A percentile compares a stretch with the other conserved stretches of the same genome.
phyloP scores from a whole-genome alignment of 2,113 vertebrate species.

The Polyodon spathula region DNA sequence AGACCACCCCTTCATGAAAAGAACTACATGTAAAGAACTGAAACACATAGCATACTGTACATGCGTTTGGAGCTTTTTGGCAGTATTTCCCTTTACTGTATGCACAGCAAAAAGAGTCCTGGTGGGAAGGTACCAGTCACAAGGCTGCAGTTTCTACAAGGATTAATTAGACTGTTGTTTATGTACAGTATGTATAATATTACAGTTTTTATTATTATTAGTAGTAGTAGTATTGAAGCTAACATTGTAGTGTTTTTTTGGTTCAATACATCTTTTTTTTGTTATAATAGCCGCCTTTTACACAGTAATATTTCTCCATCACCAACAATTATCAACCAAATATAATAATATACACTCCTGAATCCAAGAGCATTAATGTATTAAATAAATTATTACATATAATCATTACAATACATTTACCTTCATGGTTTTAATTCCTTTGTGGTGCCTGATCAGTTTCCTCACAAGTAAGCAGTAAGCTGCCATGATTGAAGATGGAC shows the following conservation, averaged over 20 bases:
- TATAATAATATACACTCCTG: too few relatives aligned
- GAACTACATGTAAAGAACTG: neutral
- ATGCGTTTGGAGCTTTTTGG: conserved; percentile 67
- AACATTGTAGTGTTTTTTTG: too few relatives aligned
- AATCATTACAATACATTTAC: conserved; percentile 33
- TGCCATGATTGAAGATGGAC: conserved; percentile 63
- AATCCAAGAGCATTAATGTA: too few relatives aligned
- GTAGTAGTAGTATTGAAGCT: too few relatives aligned
- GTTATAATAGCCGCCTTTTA: too few relatives aligned
- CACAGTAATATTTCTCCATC: too few relatives aligned
- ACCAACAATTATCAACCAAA: too few relatives aligned
- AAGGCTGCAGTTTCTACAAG: conserved; percentile 51
- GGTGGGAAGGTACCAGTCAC: conserved; percentile 65
- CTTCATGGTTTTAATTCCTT: conserved; percentile 46
- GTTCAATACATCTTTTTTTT: too few relatives aligned
- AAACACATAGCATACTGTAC: conserved; percentile 34
- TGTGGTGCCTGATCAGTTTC: conserved; percentile 59
- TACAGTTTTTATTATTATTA: too few relatives aligned
- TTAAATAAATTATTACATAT: conserved; percentile 2
- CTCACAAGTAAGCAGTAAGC: conserved; percentile 66
- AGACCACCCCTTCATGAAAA: too few relatives aligned
- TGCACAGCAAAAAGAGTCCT: conserved; percentile 57
- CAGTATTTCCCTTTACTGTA: conserved; percentile 58
- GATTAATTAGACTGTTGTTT: conserved; percentile 4
- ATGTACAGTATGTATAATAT: too few relatives aligned